Evolutionary conservation across 2,113 vertebrate species (phyloP), one percentile per base, ranked within the genome.

Genomic region (Catharus fuscescens): DNA sequence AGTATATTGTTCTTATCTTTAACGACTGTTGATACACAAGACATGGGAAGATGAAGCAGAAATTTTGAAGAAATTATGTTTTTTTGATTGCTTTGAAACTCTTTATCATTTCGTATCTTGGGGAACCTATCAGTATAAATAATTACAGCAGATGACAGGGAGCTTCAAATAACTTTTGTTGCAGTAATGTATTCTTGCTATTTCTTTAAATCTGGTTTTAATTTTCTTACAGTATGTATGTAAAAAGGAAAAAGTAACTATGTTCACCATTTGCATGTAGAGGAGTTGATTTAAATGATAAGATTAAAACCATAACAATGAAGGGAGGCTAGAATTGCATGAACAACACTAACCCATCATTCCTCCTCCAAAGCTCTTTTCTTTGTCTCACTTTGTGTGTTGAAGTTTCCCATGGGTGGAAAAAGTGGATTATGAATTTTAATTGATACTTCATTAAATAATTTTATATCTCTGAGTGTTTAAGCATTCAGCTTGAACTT

Each of bases 1-100:
- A 36, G 12, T 16, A 24, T 56, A 42, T 66, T 80, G 59, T 66
- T 70, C 17, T 88, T 19, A 57, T 71, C 12, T 62, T 77, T 64
- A 90, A 47, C 88, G 26, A 45, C 6, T 40, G 4, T 59, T 85
- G 34, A 70, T 61, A 57, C 2, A 4, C 10, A 69, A 87, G n/a
- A 5, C 19, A 52, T 52, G 13, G 10, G 14, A 47, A 59, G 25
- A 29, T 19, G 19, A 69, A 48, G 36, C 15, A 80, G 10, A 62
- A 54, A 89, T 21, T 54, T 34, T 50, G n/a, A 76, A 48, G 20
- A 38, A 38, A 21, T 38, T 0, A 1, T 40, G 3, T 0, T 18
- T 78, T 86, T 61, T 59, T 59, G 10, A 50, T 45, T 70, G 32
- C 13, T 84, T 83, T 84, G 26, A 62, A 78, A 70, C 8, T 26